A percentile compares a stretch with the other conserved stretches of the same genome.
Conservation (phyloP, 2,113 vertebrate species). For the Chinchilla lanigera region DNA sequence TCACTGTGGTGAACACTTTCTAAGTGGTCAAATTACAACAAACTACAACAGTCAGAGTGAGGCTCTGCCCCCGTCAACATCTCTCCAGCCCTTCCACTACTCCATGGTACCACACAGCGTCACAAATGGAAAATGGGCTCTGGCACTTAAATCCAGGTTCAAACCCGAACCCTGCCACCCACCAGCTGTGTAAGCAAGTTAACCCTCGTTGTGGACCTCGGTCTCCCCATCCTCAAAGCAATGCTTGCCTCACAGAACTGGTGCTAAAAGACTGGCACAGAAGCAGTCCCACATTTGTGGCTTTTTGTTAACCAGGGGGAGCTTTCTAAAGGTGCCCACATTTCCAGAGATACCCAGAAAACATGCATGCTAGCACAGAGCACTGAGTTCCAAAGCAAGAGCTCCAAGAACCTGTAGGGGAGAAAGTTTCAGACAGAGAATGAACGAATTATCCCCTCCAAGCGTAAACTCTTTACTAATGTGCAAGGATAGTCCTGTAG, state of each 20-base stretch:
- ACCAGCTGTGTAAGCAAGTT: not conserved
- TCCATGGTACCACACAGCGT: rapidly evolving
- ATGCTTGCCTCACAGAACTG: not conserved
- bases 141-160: not conserved
- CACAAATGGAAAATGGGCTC: not conserved
- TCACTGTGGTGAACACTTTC: not conserved
- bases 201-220: not conserved
- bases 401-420: not conserved
- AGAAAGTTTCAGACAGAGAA: not conserved
- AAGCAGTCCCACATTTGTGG: not conserved
- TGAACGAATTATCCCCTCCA: not conserved
- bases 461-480: not conserved
- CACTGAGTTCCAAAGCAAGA: not conserved
- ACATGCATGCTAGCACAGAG: not conserved
- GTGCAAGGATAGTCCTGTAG: not conserved
- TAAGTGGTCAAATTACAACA: too few relatives aligned
- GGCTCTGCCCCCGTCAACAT: not conserved
- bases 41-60: not conserved
- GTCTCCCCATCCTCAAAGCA: not conserved
- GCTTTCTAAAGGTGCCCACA: not conserved
- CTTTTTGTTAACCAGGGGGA: not conserved
- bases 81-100: not conserved
- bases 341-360: not conserved
- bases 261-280: not conserved
- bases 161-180: not conserved